phyloP scores from a whole-genome alignment of 92 coral and sea anemone species.

The Epizoanthus stellaris region DNA sequence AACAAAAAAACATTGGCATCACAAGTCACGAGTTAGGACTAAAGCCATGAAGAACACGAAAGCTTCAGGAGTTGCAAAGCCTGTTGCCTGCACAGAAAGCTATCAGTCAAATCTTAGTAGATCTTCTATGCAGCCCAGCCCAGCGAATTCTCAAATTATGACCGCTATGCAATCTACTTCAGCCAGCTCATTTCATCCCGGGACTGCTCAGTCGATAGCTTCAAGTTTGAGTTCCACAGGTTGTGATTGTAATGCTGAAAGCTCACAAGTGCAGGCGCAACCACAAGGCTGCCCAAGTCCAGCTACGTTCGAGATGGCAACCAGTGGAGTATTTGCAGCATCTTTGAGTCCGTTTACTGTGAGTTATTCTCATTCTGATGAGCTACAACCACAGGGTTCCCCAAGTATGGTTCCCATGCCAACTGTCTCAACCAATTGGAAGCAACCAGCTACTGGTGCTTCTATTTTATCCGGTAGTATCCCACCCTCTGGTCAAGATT shows the following conservation, averaged over 20 bases:
- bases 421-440: neutral
- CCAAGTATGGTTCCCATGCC: neutral
- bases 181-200: too few species aligned
- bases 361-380: neutral
- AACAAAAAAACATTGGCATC: neutral
- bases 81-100: neutral
- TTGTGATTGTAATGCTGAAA: too few species aligned
- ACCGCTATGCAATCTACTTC: too few species aligned
- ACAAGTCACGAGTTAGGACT: neutral
- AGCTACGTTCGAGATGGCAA: too few species aligned
- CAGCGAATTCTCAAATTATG: too few species aligned
- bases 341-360: neutral
- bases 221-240: too few species aligned
- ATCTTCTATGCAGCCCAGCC: neutral
- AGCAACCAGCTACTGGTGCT: too few species aligned
- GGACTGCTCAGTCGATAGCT: too few species aligned
- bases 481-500: too few species aligned
- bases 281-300: too few species aligned
- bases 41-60: neutral
- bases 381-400: neutral
- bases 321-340: neutral
- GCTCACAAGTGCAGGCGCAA: too few species aligned
- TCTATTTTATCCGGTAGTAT: too few species aligned
- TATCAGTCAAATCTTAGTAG: neutral
- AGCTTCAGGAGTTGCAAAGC: neutral